Conservation (phyloP, 2,113 vertebrate genomes). For the Protobothrops mucrosquamatus region DNA sequence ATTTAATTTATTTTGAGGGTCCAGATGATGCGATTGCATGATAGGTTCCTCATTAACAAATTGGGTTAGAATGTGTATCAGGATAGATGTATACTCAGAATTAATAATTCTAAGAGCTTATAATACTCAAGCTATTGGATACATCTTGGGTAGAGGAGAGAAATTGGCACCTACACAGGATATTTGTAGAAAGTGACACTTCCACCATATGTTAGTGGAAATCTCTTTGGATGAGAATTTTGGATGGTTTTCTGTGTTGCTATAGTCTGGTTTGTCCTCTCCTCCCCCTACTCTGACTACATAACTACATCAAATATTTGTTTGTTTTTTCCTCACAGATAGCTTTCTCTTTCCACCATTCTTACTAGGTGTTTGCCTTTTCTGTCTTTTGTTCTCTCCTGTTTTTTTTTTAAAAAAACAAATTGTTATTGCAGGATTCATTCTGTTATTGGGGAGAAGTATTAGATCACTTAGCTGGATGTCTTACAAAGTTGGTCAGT, state of each 20-base stretch:
- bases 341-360: slow-evolving; percentile 50
- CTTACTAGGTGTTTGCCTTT: slow-evolving; percentile 2
- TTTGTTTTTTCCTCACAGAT: slow-evolving; percentile 49
- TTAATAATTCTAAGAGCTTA: slow-evolving; percentile 64
- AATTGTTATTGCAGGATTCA: slow-evolving; percentile 33
- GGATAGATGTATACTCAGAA: slow-evolving; percentile 63
- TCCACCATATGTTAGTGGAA: slow-evolving; percentile 70
- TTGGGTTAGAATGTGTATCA: slow-evolving; percentile 66
- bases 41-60: slow-evolving; percentile 66
- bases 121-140: slow-evolving; percentile 58
- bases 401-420: slow-evolving; percentile 6
- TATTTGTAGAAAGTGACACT: slow-evolving; percentile 72
- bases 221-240: slow-evolving; percentile 68
- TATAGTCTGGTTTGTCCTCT: slow-evolving; percentile 66
- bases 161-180: slow-evolving; percentile 65
- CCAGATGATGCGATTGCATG: slow-evolving; percentile 49
- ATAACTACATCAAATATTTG: slow-evolving; percentile 50
- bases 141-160: slow-evolving; percentile 64
- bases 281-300: slow-evolving; percentile 60
- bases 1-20: slow-evolving; percentile 60
- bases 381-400: slow-evolving; percentile 35
- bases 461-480: background rate
- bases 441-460: slow-evolving; percentile 9
- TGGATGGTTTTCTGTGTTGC: slow-evolving; percentile 65
- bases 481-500: background rate